Conservation (phyloP, 2,888 invertebrate genomes). For the Drosophila cognata region DNA sequence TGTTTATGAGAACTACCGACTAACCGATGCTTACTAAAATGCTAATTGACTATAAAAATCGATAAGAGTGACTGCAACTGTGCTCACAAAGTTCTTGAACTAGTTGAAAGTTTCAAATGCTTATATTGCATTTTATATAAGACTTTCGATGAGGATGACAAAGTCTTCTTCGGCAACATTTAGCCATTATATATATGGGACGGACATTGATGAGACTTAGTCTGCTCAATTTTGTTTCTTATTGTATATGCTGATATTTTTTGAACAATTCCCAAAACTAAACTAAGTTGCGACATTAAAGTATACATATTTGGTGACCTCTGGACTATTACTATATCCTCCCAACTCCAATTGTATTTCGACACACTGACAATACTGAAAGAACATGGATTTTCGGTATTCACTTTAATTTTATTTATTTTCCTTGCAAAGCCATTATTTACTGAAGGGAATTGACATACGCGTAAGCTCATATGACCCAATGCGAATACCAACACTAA, state of each 20-base stretch:
- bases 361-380: constrained; percentile 21
- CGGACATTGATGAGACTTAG: neutral
- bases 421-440: constrained; percentile 46
- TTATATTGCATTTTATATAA: constrained; percentile 9
- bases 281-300: neutral
- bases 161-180: neutral
- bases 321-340: constrained; percentile 11
- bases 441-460: constrained; percentile 44
- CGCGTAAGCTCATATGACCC: constrained; percentile 35
- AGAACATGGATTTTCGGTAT: constrained; percentile 40
- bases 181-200: neutral
- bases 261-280: neutral
- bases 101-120: constrained; percentile 6
- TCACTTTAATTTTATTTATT: constrained; percentile 63
- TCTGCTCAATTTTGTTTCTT: neutral
- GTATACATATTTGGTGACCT: neutral
- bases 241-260: neutral
- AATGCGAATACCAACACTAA: constrained; percentile 26
- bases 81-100: constrained; percentile 10
- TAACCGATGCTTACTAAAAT: constrained; percentile 15
- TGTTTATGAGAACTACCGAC: neutral
- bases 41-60: constrained; percentile 37
- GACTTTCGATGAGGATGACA: neutral
- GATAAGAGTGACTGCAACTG: constrained; percentile 18
- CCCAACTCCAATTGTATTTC: constrained; percentile 24